Evolutionary conservation across 2,113 vertebrate species (phyloP).

Genomic region (Ondatra zibethicus): DNA sequence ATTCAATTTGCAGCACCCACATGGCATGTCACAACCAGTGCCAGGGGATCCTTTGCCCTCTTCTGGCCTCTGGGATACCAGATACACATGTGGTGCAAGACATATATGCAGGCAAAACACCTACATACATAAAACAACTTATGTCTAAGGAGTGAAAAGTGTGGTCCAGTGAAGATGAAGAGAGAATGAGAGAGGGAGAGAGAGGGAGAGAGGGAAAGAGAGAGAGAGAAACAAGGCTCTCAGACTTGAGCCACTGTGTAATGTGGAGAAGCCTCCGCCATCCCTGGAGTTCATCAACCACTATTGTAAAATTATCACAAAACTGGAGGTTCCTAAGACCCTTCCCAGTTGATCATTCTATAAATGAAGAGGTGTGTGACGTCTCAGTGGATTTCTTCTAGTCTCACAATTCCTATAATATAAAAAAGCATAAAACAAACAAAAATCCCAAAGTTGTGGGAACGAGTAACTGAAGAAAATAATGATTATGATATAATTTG

Average conservation of each 20-base stretch:
- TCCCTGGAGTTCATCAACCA: background rate
- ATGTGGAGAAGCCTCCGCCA: rapidly evolving
- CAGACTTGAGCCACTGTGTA: background rate
- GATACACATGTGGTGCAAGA: background rate
- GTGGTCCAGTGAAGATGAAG: rapidly evolving
- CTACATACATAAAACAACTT: background rate
- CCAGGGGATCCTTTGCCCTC: background rate
- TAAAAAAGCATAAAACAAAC: background rate
- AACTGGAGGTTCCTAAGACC: too few species aligned
- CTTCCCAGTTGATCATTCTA: background rate
- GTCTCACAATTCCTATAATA: background rate
- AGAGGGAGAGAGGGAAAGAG: background rate
- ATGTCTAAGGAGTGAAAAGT: background rate
- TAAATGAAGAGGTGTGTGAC: background rate
- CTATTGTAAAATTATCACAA: background rate
- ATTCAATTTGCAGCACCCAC: background rate
- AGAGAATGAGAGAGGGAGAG: rapidly evolving
- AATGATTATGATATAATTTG: background rate
- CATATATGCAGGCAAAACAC: background rate
- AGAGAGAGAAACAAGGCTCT: background rate
- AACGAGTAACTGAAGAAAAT: background rate
- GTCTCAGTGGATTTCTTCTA: background rate
- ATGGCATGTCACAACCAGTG: background rate
- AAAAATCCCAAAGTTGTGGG: background rate
- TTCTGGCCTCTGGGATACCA: background rate